These are phyloP conservation scores for Mimas tiliae DNA, from an alignment of 2,888 invertebrate species.

Conservation along the genomic window DNA sequence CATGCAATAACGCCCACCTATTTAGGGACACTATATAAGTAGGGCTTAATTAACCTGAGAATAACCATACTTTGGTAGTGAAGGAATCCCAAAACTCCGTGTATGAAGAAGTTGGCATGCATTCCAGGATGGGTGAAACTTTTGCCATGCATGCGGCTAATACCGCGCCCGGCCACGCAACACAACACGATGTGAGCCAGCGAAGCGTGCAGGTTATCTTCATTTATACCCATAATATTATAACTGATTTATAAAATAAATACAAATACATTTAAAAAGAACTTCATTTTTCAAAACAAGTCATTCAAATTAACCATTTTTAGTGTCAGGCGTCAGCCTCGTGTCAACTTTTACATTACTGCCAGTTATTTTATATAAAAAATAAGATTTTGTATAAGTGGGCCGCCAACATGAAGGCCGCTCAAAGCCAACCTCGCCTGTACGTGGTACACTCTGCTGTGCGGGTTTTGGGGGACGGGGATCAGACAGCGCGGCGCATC, in stretches of 20 bases:
- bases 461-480: too few relatives aligned
- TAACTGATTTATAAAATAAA: constrained; percentile 34
- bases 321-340: too few relatives aligned
- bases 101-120: constrained; percentile 72
- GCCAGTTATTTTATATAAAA: too few relatives aligned
- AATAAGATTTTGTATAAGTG: too few relatives aligned
- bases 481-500: too few relatives aligned
- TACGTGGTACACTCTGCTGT: too few relatives aligned
- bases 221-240: constrained; percentile 59
- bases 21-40: too few relatives aligned
- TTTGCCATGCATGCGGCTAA: constrained; percentile 47
- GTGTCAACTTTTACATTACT: too few relatives aligned
- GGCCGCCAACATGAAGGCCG: too few relatives aligned
- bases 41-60: neutral
- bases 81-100: constrained; percentile 68
- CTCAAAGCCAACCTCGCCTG: too few relatives aligned
- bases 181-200: constrained; percentile 66
- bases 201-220: constrained; percentile 60
- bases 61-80: constrained; percentile 57
- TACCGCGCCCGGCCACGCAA: constrained; percentile 61
- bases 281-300: constrained; percentile 8
- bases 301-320: too few relatives aligned
- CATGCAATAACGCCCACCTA: too few relatives aligned
- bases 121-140: constrained; percentile 68
- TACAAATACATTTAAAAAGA: constrained; percentile 33